Evolutionary conservation across 1,140 invertebrate genomes (phyloP).

Genomic region (Atta texana): DNA sequence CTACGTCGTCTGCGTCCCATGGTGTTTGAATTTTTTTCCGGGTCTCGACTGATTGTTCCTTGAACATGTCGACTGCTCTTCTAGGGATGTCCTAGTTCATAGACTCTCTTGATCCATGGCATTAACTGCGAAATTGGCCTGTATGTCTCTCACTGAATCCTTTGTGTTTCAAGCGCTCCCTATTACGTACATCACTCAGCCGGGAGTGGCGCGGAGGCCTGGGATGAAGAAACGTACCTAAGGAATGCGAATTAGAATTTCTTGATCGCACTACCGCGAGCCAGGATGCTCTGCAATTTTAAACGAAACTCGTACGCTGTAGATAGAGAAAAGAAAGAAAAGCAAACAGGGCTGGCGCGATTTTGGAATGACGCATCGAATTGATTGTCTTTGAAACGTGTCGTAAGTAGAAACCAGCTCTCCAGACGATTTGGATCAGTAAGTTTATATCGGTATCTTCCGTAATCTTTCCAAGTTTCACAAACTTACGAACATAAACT

Average conservation of each 20-base stretch:
- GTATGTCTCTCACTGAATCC: constrained; percentile 76
- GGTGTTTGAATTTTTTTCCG: constrained; percentile 55
- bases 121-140: constrained; percentile 79
- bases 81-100: constrained; percentile 77
- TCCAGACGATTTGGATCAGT: constrained; percentile 74
- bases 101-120: constrained; percentile 80
- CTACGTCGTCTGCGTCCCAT: constrained; percentile 53
- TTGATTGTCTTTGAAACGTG: constrained; percentile 75
- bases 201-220: constrained; percentile 77
- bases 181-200: constrained; percentile 77
- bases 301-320: constrained; percentile 73
- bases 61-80: constrained; percentile 80
- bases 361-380: constrained; percentile 72
- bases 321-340: constrained; percentile 69
- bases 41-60: constrained; percentile 77
- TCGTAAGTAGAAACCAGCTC: constrained; percentile 77
- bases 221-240: constrained; percentile 77
- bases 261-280: constrained; percentile 76
- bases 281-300: constrained; percentile 76
- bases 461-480: constrained; percentile 63
- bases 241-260: constrained; percentile 76
- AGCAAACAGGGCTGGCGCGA: constrained; percentile 69
- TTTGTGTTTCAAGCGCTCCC: constrained; percentile 76
- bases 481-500: constrained; percentile 11
- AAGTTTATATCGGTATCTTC: constrained; percentile 69